Evolutionary conservation across 1,140 invertebrate species (phyloP), one percentile per base, ranked within the genome.

Genomic region (Propsilocerus akamusi): DNA sequence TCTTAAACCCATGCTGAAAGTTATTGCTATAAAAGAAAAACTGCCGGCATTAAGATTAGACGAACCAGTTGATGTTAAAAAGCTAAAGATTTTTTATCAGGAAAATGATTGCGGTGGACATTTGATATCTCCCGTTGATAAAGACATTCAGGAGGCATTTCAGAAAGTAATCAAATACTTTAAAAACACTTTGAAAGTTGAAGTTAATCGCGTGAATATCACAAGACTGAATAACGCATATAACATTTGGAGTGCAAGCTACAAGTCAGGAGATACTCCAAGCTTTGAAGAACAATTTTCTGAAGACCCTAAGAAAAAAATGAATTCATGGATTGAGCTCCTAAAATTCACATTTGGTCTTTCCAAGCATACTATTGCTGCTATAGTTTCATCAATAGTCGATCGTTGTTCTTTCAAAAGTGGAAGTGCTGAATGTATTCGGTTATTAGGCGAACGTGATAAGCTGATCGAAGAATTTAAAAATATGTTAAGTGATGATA

Each of bases 361-460:
- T 14, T 90, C 90, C 2, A 73, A 83, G 46, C 88, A 96, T 59
- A 95, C 91, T 0, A 73, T 96, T 12, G 83, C 91, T 51, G 88
- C 80, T 2, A 68, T 97, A 2, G 57, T 79, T 1, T 80, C 90
- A 1, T 80, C 79, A 1, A 54, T 81, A 10, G 67, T 80, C 54
- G 81, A 92, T 62, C 78, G 75, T 54, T 63, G 70, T 1, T 74
- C 76, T 5, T 64, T 74, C 10, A 62, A 73, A 58, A 58, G 73
- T 46, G 77, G 76, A 0, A 73, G 68, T 22, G 61, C 70, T 20
- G 70, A 76, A 51, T 70, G 81, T 54, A 60, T 71, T 8, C 62
- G 72, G 47, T 62, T 72, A 49, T 58, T 75, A 1, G 66, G 69
- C 53, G 58, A 72, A 51, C 55, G 72, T 7, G 67, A 77, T 34